phyloP scores from a whole-genome alignment of 1,140 invertebrate genomes.

The Eupristina koningsbergeri region DNA sequence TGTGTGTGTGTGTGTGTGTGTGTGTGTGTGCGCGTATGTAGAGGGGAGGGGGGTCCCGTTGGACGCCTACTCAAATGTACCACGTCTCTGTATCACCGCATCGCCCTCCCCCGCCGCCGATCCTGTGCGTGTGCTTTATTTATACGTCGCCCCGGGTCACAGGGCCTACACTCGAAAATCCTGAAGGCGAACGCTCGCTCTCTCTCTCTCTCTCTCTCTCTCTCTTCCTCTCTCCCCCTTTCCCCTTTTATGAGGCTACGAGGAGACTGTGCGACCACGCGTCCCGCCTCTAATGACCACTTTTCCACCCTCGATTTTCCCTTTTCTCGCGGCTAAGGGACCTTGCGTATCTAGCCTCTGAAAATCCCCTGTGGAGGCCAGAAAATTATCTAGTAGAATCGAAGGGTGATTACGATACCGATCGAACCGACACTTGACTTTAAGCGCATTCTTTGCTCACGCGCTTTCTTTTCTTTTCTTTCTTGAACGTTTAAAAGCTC shows the following conservation, averaged over 20 bases:
- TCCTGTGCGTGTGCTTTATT: conserved; percentile 57
- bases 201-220: background rate
- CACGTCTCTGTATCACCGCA: background rate
- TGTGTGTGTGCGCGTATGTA: background rate
- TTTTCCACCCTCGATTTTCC: background rate
- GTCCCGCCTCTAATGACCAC: background rate
- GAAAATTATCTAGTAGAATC: background rate
- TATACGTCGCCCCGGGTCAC: conserved; percentile 59
- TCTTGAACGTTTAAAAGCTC: no score
- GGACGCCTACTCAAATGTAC: conserved; percentile 39
- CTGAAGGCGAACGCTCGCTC: conserved; percentile 2
- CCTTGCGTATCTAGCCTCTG: background rate
- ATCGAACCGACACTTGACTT: no score
- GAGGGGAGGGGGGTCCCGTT: no score
- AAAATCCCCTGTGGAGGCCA: background rate
- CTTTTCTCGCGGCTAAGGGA: background rate
- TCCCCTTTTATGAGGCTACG: background rate
- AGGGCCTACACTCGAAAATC: conserved; percentile 51
- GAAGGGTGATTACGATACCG: no score
- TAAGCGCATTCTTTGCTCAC: no score
- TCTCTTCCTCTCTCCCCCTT: background rate
- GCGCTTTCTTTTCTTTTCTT: no score
- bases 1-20: conserved; percentile 30
- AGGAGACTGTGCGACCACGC: background rate
- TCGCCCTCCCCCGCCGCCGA: background rate